Conservation (phyloP, 2,797 vertebrate genomes). For the Sebastiscus albofasciatus region DNA sequence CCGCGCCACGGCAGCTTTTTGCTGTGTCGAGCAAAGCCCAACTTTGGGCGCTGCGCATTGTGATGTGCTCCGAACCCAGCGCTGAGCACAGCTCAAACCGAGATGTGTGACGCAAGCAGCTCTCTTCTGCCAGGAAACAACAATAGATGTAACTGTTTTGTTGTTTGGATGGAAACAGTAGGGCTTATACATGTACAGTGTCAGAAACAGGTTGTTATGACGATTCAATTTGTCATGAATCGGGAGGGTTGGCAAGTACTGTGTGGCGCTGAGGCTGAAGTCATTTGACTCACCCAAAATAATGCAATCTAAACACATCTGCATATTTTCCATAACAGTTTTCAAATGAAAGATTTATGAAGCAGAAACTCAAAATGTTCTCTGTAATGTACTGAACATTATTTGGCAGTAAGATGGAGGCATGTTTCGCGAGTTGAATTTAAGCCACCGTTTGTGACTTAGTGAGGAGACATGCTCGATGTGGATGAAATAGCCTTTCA, state of each 20-base stretch:
- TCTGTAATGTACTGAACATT: neutral
- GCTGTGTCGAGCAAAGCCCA: no score
- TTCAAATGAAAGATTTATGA: neutral
- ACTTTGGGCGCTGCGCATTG: no score
- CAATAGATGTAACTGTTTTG: no score
- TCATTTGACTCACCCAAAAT: neutral
- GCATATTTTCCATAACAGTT: neutral
- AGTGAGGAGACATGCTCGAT: neutral
- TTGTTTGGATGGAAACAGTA: no score
- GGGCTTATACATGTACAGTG: neutral
- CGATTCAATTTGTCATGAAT: neutral
- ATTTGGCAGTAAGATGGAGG: neutral
- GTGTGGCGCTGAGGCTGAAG: neutral
- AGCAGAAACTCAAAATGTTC: neutral
- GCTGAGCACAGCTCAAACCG: no score
- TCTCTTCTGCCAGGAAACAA: no score
- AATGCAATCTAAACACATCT: neutral
- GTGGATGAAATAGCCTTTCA: constrained; percentile 44
- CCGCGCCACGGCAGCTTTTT: no score
- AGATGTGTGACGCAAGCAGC: no score
- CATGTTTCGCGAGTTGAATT: neutral
- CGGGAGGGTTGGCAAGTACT: neutral
- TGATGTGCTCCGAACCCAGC: no score
- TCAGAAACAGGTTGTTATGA: neutral
- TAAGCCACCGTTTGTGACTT: neutral